Evolutionary conservation across 30 jellyfish, hydroid and myxozoan genomes (phyloP).

Genomic region (Pseudorhiza aurosa): DNA sequence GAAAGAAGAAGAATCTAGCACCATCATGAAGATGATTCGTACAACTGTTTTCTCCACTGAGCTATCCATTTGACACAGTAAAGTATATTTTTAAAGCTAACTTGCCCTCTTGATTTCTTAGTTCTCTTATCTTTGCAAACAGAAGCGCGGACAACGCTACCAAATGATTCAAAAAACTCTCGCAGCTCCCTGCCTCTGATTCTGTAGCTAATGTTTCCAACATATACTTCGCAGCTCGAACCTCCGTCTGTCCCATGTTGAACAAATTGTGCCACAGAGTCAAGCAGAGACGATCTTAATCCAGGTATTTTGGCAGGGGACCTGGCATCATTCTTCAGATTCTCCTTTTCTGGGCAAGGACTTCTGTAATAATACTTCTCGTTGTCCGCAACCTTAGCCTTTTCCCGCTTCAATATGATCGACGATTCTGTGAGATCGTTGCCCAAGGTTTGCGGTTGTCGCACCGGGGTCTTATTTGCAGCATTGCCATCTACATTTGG

Average conservation of each 20-base stretch:
- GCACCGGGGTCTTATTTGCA: not conserved
- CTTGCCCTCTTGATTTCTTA: slow-evolving; percentile 89
- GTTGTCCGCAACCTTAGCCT: slow-evolving; percentile 21
- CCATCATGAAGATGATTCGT: not conserved
- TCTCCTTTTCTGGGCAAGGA: slow-evolving; percentile 55
- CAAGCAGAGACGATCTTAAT: slow-evolving; percentile 26
- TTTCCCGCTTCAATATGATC: slow-evolving; percentile 12
- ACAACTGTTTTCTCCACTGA: too few species aligned
- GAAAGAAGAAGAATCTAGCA: not conserved
- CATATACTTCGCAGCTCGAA: slow-evolving; percentile 63
- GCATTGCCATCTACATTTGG: not conserved
- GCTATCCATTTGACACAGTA: too few species aligned
- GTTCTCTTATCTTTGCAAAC: slow-evolving; percentile 79
- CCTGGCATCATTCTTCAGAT: not conserved
- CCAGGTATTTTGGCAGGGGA: not conserved
- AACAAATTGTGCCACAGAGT: slow-evolving; percentile 69
- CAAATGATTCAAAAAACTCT: slow-evolving; percentile 80
- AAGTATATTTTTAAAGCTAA: not conserved
- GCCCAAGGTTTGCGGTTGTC: slow-evolving; percentile 4
- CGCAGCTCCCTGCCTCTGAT: slow-evolving; percentile 76
- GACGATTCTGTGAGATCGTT: slow-evolving; percentile 42
- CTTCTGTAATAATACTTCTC: slow-evolving; percentile 52
- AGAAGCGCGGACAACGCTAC: slow-evolving; percentile 74
- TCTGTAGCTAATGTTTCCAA: slow-evolving; percentile 78
- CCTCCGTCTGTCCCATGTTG: slow-evolving; percentile 31